Conservation (phyloP, 35 echinoderm and acorn worm genomes). For the Ophiothrix spiculata region DNA sequence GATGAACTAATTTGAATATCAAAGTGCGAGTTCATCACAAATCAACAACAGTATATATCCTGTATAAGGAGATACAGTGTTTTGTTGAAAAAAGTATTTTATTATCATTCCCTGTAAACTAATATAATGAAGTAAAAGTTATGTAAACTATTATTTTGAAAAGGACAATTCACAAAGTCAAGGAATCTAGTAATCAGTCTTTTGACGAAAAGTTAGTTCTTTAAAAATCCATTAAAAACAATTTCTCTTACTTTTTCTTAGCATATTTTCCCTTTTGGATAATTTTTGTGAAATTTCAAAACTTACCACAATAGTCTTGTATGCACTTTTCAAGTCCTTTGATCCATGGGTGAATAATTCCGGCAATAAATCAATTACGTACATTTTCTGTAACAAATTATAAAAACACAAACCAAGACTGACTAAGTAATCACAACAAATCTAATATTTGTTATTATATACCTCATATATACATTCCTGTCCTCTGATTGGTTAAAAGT, state of each 20-base stretch:
- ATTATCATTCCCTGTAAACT: too few species aligned
- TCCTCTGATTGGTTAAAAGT: too few species aligned
- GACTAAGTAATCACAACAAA: too few species aligned
- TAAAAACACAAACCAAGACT: too few species aligned
- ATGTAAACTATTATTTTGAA: not conserved
- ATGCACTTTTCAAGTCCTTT: constrained; percentile 5
- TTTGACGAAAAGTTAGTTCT: not conserved
- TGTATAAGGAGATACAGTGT: too few species aligned
- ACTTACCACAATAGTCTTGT: constrained; percentile 22
- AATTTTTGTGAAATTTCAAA: not conserved
- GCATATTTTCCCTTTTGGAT: not conserved
- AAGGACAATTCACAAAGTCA: not conserved
- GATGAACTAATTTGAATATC: not conserved
- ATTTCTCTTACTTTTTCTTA: not conserved
- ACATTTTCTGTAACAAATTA: not conserved
- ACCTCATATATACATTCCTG: too few species aligned
- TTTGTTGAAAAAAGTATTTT: too few species aligned
- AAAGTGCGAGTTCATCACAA: too few species aligned
- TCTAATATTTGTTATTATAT: too few species aligned
- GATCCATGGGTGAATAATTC: not conserved
- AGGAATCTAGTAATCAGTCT: not conserved
- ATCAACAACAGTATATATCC: too few species aligned
- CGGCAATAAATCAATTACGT: not conserved
- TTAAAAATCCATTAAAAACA: not conserved
- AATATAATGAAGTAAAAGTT: not conserved